Conservation (phyloP, 1,140 invertebrate species). For the Plectrocnemia conspersa region DNA sequence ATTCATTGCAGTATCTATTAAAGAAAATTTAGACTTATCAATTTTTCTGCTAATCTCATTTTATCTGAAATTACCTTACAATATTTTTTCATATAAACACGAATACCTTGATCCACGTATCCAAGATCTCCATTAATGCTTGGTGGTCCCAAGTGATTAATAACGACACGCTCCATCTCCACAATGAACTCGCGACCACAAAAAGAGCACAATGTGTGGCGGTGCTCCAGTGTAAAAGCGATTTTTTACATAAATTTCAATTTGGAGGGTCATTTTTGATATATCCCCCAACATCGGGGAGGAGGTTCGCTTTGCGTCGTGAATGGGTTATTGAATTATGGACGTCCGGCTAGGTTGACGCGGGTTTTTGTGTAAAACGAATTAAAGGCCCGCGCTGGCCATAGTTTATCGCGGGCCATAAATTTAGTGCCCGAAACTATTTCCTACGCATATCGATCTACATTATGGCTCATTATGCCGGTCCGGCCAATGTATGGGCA, state of each 20-base stretch:
- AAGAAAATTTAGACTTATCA: too few relatives aligned
- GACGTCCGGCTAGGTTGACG: constrained; percentile 27
- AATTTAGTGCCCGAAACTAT: constrained; percentile 14
- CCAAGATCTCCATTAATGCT: constrained; percentile 15
- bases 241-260: constrained; percentile 34
- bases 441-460: constrained; percentile 10
- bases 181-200: constrained; percentile 17
- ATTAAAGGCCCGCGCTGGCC: constrained; percentile 23
- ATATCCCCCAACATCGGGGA: constrained; percentile 19
- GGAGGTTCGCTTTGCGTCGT: background rate
- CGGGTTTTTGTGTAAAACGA: constrained; percentile 30
- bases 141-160: constrained; percentile 10
- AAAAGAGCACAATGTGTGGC: constrained; percentile 5
- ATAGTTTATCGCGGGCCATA: constrained; percentile 20
- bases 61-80: too few relatives aligned
- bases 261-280: constrained; percentile 33
- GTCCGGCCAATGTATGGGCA: background rate
- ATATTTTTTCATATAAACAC: too few relatives aligned
- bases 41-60: too few relatives aligned
- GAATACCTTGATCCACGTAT: too few relatives aligned
- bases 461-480: constrained; percentile 6
- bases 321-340: constrained; percentile 32
- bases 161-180: constrained; percentile 4
- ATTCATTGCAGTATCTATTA: too few relatives aligned
- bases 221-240: constrained; percentile 21